Evolutionary conservation across 2,888 invertebrate species (phyloP).

Genomic region (Acrocyrtus sp.): DNA sequence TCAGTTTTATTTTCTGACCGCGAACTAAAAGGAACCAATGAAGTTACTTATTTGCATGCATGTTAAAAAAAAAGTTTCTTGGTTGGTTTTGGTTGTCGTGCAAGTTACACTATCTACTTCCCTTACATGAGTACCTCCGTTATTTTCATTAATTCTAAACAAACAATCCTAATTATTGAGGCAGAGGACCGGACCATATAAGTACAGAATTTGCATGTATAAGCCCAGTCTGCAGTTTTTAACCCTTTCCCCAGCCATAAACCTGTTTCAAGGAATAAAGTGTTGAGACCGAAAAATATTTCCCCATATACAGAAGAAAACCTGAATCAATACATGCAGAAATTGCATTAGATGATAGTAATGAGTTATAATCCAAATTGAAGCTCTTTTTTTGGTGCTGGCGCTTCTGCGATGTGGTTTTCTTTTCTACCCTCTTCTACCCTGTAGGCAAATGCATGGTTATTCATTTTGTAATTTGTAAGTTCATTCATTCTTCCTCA

Average conservation of each 20-base stretch:
- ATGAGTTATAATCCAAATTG: neutral
- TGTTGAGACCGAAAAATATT: too few species aligned
- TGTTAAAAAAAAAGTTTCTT: too few species aligned
- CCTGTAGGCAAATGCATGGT: too few species aligned
- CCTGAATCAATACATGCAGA: too few species aligned
- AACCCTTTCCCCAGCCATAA: neutral
- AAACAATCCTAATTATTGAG: constrained; percentile 47
- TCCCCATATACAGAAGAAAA: too few species aligned
- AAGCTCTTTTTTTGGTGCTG: too few species aligned
- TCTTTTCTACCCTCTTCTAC: too few species aligned
- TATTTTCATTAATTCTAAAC: constrained; percentile 47
- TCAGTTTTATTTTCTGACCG: neutral
- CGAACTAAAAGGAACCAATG: neutral
- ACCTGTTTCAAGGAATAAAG: neutral
- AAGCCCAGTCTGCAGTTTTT: neutral
- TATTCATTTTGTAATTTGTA: neutral
- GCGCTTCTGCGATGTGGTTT: too few species aligned
- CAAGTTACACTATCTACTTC: constrained; percentile 3
- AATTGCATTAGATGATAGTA: neutral
- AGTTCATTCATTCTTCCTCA: neutral
- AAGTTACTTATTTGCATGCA: too few species aligned
- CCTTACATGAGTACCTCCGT: constrained; percentile 17
- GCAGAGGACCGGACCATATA: constrained; percentile 22
- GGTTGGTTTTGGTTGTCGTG: neutral
- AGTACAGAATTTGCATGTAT: constrained; percentile 27